Evolutionary conservation across 2,888 invertebrate genomes (phyloP), one percentile per base, ranked within the genome.

Genomic region (Helicoverpa assulta): DNA sequence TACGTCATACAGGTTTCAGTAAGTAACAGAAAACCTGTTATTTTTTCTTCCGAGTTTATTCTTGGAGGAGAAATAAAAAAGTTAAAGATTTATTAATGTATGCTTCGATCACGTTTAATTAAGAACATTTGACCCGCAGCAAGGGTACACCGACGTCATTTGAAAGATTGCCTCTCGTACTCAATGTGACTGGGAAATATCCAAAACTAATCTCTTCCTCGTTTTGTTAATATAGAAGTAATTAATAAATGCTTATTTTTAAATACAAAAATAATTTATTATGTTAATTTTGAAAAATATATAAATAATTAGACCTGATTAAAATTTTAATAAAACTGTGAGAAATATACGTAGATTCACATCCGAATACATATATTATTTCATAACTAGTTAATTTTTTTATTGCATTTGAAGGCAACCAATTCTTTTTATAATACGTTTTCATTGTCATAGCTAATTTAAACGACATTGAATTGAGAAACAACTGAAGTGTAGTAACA

Each of bases 1-100:
- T 4, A 56, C 52, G 4, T 70, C 40, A 70, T n/a, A 18, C n/a
- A 4, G 33, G 33, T 37, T 51, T 18, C 5, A 16, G 21, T 7
- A 18, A 55, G 18, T n/a, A 26, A 37, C n/a, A 43, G 0, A 10
- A 37, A 55, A 29, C 26, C 14, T 12, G 53, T 51, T 7, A 14
- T 43, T 50, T 50, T 51, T 43, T 51, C 29, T 70, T 55, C 8
- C 12, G 7, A 5, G 18, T 57, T 21, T 52, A 26, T 33, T 8
- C 37, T 29, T 12, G 47, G 40, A 19, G 6, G 21, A 47, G 18
- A 40, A 18, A 60, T 33, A 67, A 51, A 64, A 63, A 51, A 47
- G 7, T 52, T 58, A 47, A 69, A 29, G 10, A 72, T 21, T 52
- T 56, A 72, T 56, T 21, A 56, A 56, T 60, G 51, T 56, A n/a